These are phyloP conservation scores for Solenopsis fugax DNA, from an alignment of 1,140 invertebrate genomes.

Conservation along the genomic window DNA sequence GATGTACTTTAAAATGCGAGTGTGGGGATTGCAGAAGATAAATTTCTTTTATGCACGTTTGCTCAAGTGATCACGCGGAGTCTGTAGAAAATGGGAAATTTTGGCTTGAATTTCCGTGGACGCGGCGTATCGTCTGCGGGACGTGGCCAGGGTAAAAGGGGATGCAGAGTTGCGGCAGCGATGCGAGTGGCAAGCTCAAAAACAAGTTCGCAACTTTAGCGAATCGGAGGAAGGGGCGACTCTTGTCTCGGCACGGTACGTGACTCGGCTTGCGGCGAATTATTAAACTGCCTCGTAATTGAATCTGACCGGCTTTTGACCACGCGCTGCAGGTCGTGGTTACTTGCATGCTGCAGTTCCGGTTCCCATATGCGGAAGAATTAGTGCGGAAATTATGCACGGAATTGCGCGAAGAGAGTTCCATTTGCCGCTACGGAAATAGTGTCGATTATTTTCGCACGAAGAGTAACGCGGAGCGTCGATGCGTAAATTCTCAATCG, in stretches of 20 bases:
- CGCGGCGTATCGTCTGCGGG: constrained; percentile 12
- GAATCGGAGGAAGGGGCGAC: constrained; percentile 41
- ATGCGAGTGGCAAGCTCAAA: constrained; percentile 64
- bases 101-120: constrained; percentile 18
- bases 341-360: constrained; percentile 31
- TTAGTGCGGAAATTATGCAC: constrained; percentile 48
- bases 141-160: background rate
- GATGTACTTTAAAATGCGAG: background rate
- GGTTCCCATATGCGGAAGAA: constrained; percentile 31
- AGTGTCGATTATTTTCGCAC: constrained; percentile 46
- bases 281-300: constrained; percentile 80
- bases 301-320: constrained; percentile 79
- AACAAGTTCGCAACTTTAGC: constrained; percentile 72
- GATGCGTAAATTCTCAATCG: constrained; percentile 19
- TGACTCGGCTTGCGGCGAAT: constrained; percentile 75
- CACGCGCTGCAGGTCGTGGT: constrained; percentile 63
- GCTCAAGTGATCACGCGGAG: constrained; percentile 31
- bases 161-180: constrained; percentile 37
- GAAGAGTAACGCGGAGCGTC: constrained; percentile 9
- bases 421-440: background rate
- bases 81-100: background rate
- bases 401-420: constrained; percentile 6
- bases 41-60: constrained; percentile 48
- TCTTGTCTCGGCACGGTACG: constrained; percentile 66
- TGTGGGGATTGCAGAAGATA: background rate